These are phyloP conservation scores for Lapara coniferarum DNA, from an alignment of 2,888 invertebrate genomes.

Conservation along the genomic window DNA sequence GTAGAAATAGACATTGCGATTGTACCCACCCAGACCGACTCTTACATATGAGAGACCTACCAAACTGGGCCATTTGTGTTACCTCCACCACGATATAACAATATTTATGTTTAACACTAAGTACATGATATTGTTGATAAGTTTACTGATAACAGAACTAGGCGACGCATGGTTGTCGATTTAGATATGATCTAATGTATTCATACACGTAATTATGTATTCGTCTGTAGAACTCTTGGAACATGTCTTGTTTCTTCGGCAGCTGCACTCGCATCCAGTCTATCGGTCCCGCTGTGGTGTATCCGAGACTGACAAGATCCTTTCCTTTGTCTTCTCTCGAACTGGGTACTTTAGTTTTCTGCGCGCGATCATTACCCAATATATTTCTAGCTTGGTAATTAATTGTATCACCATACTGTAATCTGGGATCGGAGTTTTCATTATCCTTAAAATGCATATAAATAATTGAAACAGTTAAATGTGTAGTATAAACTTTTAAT, in stretches of 20 bases:
- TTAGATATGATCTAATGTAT: slow-evolving; percentile 19
- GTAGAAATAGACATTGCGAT: too few species aligned
- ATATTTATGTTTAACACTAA: too few species aligned
- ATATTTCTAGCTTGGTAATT: slow-evolving; percentile 38
- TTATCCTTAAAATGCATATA: slow-evolving; percentile 39
- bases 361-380: slow-evolving; percentile 33
- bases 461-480: background rate
- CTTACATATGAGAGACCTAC: too few species aligned
- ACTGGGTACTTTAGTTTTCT: slow-evolving; percentile 44
- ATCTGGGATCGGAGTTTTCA: slow-evolving; percentile 49
- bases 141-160: slow-evolving; percentile 14
- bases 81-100: background rate
- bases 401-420: slow-evolving; percentile 49
- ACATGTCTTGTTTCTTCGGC: slow-evolving; percentile 87
- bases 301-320: slow-evolving; percentile 83
- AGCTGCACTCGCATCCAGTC: slow-evolving; percentile 85
- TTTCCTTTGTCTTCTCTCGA: slow-evolving; percentile 66
- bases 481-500: too few species aligned
- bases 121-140: slow-evolving; percentile 15
- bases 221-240: slow-evolving; percentile 85
- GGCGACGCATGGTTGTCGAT: background rate
- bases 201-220: slow-evolving; percentile 87
- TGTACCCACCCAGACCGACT: too few species aligned
- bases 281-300: slow-evolving; percentile 81
- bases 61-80: background rate